Conservation (phyloP, 2,888 invertebrate species). For the Coremacera marginata region DNA sequence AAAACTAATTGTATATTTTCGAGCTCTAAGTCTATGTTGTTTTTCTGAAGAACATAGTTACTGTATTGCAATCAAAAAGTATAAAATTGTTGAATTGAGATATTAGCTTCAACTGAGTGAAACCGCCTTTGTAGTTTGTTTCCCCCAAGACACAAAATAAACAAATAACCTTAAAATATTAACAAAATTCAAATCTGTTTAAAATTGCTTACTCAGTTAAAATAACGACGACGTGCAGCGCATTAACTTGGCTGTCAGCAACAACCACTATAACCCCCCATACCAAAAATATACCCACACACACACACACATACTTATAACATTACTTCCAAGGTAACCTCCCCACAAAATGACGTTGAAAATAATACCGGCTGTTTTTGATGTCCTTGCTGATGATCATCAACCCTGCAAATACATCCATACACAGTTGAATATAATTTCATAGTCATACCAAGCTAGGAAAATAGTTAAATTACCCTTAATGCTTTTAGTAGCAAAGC, state of each 20-base stretch:
- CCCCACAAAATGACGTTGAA: not conserved
- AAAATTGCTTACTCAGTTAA: constrained; percentile 6
- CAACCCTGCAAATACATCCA: not conserved
- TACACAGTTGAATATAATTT: not conserved
- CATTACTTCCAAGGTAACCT: not conserved
- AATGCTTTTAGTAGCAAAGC: constrained; percentile 1
- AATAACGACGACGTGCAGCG: not conserved
- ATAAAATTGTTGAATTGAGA: too few species aligned
- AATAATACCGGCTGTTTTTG: constrained; percentile 20
- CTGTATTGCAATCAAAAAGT: too few species aligned
- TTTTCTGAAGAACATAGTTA: too few species aligned
- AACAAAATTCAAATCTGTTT: not conserved
- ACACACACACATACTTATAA: not conserved
- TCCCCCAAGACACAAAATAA: not conserved
- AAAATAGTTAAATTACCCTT: not conserved
- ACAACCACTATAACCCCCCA: not conserved
- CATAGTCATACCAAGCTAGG: not conserved
- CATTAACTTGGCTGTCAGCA: constrained; percentile 2
- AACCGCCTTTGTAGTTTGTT: not conserved
- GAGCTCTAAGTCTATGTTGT: too few species aligned
- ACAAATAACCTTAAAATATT: not conserved
- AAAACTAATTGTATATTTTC: too few species aligned
- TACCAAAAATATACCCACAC: not conserved
- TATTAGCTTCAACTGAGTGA: too few species aligned
- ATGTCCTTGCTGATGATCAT: constrained; percentile 1